phyloP scores from a whole-genome alignment of 2,888 invertebrate species.

The Epirrita christyi region DNA sequence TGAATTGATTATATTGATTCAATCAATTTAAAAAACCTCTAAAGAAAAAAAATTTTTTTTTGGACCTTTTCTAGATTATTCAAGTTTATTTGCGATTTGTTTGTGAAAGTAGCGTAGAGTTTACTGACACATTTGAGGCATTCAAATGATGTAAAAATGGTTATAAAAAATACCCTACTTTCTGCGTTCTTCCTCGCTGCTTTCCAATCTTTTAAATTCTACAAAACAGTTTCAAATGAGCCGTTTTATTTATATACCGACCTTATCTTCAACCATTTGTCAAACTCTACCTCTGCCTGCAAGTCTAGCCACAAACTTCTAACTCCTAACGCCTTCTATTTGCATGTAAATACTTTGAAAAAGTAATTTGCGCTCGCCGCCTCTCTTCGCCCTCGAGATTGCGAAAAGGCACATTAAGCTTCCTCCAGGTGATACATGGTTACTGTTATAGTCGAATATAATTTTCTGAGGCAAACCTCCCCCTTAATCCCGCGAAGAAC shows the following conservation, averaged over 20 bases:
- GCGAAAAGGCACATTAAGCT: slow-evolving; percentile 83
- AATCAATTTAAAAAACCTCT: too few species aligned
- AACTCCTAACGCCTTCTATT: slow-evolving; percentile 75
- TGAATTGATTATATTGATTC: too few species aligned
- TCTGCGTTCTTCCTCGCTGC: too few species aligned
- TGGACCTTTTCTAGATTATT: too few species aligned
- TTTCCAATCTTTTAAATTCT: too few species aligned
- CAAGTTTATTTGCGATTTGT: neutral
- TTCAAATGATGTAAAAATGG: too few species aligned
- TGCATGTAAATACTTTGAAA: slow-evolving; percentile 85
- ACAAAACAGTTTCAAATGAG: too few species aligned
- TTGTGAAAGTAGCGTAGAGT: neutral
- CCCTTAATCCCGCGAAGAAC: slow-evolving; percentile 84
- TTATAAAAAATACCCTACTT: too few species aligned
- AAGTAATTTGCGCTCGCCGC: slow-evolving; percentile 81
- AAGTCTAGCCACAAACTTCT: slow-evolving; percentile 33
- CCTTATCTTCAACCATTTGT: slow-evolving; percentile 1
- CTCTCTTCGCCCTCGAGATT: slow-evolving; percentile 82
- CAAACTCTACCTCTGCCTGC: slow-evolving; percentile 16
- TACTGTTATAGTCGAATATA: slow-evolving; percentile 85
- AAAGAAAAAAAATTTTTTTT: too few species aligned
- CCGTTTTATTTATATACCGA: neutral
- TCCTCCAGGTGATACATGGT: slow-evolving; percentile 84
- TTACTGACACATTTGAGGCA: neutral
- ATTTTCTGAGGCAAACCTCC: slow-evolving; percentile 82